Evolutionary conservation across 2,113 vertebrate species (phyloP).

Genomic region (Triplophysa siluroides): DNA sequence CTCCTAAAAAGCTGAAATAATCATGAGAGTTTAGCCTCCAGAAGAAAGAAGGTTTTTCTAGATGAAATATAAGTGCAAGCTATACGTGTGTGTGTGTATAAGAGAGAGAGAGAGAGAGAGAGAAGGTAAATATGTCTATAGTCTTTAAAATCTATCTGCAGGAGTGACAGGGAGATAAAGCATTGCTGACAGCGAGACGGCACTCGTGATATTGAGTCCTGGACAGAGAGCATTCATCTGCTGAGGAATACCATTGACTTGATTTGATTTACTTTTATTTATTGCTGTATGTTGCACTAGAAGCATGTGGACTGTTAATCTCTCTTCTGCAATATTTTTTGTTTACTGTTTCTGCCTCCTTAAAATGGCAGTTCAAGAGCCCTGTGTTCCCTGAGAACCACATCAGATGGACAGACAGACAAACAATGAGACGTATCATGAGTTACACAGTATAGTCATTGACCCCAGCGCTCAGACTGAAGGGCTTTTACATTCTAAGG

Average conservation of each 20-base stretch:
- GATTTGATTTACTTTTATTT: slow-evolving; percentile 62
- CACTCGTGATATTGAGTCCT: slow-evolving; percentile 71
- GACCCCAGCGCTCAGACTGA: too few species aligned
- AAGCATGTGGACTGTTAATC: slow-evolving; percentile 58
- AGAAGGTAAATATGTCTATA: slow-evolving; percentile 61
- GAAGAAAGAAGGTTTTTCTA: too few species aligned
- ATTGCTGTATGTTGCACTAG: slow-evolving; percentile 53
- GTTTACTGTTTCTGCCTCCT: slow-evolving; percentile 45
- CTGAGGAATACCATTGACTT: slow-evolving; percentile 58
- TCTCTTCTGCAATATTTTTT: slow-evolving; percentile 51
- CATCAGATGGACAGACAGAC: background rate
- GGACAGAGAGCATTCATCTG: slow-evolving; percentile 69
- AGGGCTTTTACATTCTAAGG: too few species aligned
- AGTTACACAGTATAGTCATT: too few species aligned
- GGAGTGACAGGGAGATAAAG: slow-evolving; percentile 69
- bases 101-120: slow-evolving; percentile 22
- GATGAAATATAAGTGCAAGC: too few species aligned
- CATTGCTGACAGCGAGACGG: slow-evolving; percentile 67
- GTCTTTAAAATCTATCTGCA: slow-evolving; percentile 65
- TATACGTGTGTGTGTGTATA: too few species aligned
- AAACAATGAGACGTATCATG: slow-evolving; percentile 1
- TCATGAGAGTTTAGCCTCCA: too few species aligned
- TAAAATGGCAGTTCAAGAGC: slow-evolving; percentile 32
- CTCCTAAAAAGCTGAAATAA: too few species aligned
- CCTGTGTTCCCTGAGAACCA: too few species aligned